Evolutionary conservation across 2,113 vertebrate species (phyloP).

Genomic region (Aspiorhynchus laticeps): DNA sequence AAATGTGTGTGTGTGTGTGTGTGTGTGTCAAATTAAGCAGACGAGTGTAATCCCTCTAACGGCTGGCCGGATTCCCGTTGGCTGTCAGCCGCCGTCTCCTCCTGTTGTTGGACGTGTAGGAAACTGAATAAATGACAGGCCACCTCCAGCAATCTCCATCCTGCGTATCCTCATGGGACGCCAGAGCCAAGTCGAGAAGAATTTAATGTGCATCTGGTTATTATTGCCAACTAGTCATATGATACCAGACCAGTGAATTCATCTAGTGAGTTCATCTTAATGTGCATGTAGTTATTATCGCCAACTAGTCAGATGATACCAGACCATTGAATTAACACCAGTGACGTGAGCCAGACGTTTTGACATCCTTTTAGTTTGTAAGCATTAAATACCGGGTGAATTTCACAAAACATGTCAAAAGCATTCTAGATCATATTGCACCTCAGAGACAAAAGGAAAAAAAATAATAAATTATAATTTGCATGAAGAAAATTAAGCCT

Average conservation of each 20-base stretch:
- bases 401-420: not conserved
- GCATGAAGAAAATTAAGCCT: not conserved
- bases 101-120: not conserved
- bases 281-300: slow-evolving; percentile 18
- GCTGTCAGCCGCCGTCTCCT: not conserved
- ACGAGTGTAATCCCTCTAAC: slow-evolving; percentile 33
- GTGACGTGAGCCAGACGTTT: not conserved
- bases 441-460: not conserved
- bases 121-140: slow-evolving; percentile 6
- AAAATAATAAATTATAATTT: not conserved
- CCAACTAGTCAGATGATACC: not conserved
- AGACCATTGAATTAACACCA: not conserved
- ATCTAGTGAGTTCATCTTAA: not conserved
- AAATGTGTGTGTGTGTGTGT: slow-evolving; percentile 15
- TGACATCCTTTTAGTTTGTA: not conserved
- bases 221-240: not conserved
- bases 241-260: not conserved
- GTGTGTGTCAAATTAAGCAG: slow-evolving; percentile 44
- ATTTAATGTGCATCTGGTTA: not conserved
- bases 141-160: slow-evolving; percentile 18
- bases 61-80: slow-evolving; percentile 6
- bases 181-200: not conserved
- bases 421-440: not conserved
- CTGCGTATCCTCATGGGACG: not conserved
- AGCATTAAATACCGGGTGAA: not conserved